phyloP scores from a whole-genome alignment of 2,113 vertebrate species.

The Motacilla alba region DNA sequence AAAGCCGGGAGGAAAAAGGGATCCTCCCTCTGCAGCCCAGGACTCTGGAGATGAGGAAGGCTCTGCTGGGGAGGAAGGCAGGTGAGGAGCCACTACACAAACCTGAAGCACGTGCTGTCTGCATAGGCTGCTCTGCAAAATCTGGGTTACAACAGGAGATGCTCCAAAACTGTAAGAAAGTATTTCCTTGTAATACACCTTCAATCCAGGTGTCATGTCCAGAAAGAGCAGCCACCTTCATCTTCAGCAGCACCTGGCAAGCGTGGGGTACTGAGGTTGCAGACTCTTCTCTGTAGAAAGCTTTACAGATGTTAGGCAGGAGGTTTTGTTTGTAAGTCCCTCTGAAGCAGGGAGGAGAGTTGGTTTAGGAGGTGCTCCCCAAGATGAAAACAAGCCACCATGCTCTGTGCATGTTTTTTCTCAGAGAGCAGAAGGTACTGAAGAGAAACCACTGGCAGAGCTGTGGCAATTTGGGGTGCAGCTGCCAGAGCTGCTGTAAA shows the following conservation, averaged over 20 bases:
- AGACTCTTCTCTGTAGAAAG: background rate
- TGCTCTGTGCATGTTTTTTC: background rate
- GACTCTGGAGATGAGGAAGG: background rate
- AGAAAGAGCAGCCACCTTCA: background rate
- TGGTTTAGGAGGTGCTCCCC: background rate
- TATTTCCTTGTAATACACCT: rapidly evolving
- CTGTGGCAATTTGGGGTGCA: background rate
- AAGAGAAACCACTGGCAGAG: background rate
- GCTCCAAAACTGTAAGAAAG: background rate
- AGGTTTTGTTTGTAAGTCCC: background rate
- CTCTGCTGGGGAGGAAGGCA: background rate
- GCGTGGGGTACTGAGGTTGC: background rate
- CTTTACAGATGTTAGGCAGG: background rate
- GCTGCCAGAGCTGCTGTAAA: background rate
- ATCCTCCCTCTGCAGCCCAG: background rate
- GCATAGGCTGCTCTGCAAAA: background rate
- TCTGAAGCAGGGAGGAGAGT: background rate
- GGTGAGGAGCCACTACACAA: background rate
- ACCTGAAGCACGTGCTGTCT: background rate
- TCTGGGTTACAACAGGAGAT: background rate
- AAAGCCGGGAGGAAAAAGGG: background rate
- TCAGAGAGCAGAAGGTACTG: background rate
- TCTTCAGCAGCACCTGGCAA: background rate
- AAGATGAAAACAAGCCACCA: background rate
- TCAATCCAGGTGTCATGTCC: background rate